Base-by-base conservation (phyloP, 2,888 invertebrate species). In the Pristionchus fissidentatus region DNA sequence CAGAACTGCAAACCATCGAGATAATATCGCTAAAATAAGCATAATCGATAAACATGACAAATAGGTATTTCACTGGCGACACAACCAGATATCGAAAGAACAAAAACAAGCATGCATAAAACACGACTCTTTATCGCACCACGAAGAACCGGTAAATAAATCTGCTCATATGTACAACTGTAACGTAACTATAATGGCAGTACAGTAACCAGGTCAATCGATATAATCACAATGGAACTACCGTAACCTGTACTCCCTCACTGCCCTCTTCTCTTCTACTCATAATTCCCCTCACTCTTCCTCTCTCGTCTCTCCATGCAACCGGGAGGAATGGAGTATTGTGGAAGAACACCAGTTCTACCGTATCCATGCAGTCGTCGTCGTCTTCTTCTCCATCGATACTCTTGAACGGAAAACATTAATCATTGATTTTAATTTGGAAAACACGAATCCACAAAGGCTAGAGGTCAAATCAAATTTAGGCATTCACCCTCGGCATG, bases 301-400 rank as follows among this genome's bases (percentile, higher is more conserved):
- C 78, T 13, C 26, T 52, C 2, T 0, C 38, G 38, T 55, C 52
- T 55, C n/a, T 7, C 78, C 55, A 89, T 13, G 91, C 90, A 7
- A 89, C 85, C 10, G 91, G 90, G 3, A 91, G 85, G 83, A 83
- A 86, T n/a, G 85, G 85, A 5, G 87, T 86, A 79, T 91, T 91
- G 84, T 91, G 90, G 78, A 91, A 91, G 73, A 88, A 84, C n/a
- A 90, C 73, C 32, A 90, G 85, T 62, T 90, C 90, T 41, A 82
- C 29, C 0, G 41, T 26, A 19, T 78, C 55, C 46, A 5, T 41
- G 83, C n/a, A 55, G 35, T 62, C 62, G 19, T 35, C 35, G 38
- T 62, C 62, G 3, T 62, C 62, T 15, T 35, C 32, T 13, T 5
- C 5, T 60, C 60, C 60, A n/a, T n/a, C n/a, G n/a, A n/a, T n/a